phyloP scores from a whole-genome alignment of 2,888 invertebrate species.

The Pseudococcus longispinus region DNA sequence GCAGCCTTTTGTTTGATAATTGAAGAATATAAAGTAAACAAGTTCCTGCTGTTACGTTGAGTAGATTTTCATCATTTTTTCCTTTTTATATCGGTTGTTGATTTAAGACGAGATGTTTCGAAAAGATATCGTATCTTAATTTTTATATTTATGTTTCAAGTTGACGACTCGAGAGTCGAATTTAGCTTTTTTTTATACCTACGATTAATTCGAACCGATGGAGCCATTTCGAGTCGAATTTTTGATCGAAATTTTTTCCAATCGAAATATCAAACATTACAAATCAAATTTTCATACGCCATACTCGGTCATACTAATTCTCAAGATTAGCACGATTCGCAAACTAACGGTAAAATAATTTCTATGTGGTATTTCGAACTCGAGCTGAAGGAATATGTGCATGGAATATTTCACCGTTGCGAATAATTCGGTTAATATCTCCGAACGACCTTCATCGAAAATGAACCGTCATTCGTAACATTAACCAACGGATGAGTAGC shows the following conservation, averaged over 20 bases:
- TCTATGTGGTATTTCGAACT: background rate
- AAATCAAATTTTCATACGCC: too few species aligned
- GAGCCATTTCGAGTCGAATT: background rate
- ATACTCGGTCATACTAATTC: too few species aligned
- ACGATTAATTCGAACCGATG: background rate
- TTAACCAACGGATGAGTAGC: background rate
- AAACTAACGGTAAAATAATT: background rate
- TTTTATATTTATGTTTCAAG: background rate
- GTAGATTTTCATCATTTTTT: slow-evolving; percentile 1
- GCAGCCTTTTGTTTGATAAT: slow-evolving; percentile 15
- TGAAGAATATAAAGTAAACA: background rate
- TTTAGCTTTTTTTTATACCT: background rate
- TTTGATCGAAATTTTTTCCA: too few species aligned
- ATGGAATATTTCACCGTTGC: background rate
- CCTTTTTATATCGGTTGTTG: background rate
- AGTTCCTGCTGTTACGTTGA: background rate
- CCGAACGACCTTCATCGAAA: slow-evolving; percentile 6
- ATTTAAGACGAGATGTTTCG: background rate
- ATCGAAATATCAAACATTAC: too few species aligned
- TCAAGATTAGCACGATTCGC: background rate
- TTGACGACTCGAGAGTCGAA: background rate
- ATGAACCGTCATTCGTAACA: background rate
- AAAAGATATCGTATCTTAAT: background rate
- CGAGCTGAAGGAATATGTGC: background rate
- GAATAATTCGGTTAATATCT: slow-evolving; percentile 32